These are phyloP conservation scores for Panthera uncia DNA, from an alignment of 2,113 vertebrate species.

Conservation along the genomic window DNA sequence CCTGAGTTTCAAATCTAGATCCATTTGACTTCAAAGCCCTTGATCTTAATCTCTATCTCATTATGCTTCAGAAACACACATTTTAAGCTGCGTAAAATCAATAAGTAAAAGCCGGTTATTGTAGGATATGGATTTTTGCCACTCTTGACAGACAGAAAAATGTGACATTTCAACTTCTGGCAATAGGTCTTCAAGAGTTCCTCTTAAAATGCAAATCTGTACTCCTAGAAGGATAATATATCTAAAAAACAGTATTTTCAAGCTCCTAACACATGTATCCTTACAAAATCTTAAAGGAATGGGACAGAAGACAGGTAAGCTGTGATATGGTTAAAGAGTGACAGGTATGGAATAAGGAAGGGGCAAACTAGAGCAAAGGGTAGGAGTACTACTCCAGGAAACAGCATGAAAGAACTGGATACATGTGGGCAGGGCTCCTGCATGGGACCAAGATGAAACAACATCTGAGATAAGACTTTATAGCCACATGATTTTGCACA, in stretches of 20 bases:
- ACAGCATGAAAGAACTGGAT: background rate
- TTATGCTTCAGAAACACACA: constrained; percentile 65
- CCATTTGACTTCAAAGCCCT: constrained; percentile 33
- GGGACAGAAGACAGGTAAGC: background rate
- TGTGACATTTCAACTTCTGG: constrained; percentile 71
- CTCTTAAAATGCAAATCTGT: constrained; percentile 64
- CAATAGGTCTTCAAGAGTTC: constrained; percentile 63
- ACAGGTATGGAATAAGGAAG: background rate
- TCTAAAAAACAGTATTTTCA: constrained; percentile 53
- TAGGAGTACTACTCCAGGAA: background rate
- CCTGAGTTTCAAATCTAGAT: constrained; percentile 41
- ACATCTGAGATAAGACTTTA: background rate
- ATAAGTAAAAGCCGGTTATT: constrained; percentile 64
- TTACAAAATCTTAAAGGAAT: constrained; percentile 50
- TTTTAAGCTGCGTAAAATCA: constrained; percentile 64
- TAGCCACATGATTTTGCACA: background rate
- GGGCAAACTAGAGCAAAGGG: background rate
- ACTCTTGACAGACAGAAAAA: constrained; percentile 71
- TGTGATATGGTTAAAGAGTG: background rate
- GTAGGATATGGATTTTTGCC: constrained; percentile 71
- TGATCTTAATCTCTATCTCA: constrained; percentile 53
- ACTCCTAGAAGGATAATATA: constrained; percentile 45
- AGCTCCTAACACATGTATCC: constrained; percentile 12
- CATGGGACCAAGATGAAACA: background rate
- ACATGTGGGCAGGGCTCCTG: background rate